Percentiles rank a stretch among this genome's conserved stretches.
phyloP scores from a whole-genome alignment of 2,888 invertebrate genomes.

The Silvanus unidentatus region DNA sequence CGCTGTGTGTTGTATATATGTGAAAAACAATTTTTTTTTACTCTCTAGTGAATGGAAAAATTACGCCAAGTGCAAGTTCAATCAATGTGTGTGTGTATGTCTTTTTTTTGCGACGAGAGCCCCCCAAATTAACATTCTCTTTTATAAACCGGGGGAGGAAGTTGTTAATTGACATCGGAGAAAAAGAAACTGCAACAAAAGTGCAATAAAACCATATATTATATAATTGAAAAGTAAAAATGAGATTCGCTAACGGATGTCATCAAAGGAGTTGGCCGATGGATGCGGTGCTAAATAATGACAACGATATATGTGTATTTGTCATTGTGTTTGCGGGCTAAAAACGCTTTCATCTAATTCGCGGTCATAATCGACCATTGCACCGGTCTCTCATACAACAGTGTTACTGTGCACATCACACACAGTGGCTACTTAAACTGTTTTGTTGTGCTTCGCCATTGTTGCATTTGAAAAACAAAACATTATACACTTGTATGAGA shows the following conservation, averaged over 20 bases:
- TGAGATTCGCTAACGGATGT: neutral
- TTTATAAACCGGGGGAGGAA: too few relatives aligned
- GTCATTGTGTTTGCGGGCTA: conserved; percentile 1
- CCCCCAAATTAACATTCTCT: too few relatives aligned
- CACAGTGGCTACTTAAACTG: conserved; percentile 15
- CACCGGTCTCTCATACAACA: conserved; percentile 13
- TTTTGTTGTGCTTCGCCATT: conserved; percentile 18
- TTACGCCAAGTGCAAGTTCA: too few relatives aligned
- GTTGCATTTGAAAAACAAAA: conserved; percentile 27
- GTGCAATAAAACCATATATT: neutral
- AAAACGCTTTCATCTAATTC: conserved; percentile 13
- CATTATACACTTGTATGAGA: conserved; percentile 22
- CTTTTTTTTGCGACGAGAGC: too few relatives aligned
- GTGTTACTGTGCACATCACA: too few relatives aligned
- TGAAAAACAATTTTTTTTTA: too few relatives aligned
- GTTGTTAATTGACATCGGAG: too few relatives aligned
- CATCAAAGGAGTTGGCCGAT: conserved; percentile 2
- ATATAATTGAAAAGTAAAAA: conserved; percentile 4
- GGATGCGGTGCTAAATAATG: too few relatives aligned
- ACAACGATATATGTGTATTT: neutral
- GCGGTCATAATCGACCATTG: conserved; percentile 21
- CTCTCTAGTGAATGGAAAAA: too few relatives aligned
- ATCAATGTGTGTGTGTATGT: too few relatives aligned
- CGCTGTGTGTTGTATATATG: too few relatives aligned
- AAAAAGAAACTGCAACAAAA: neutral